These are phyloP conservation scores for Littorina saxatilis DNA, from an alignment of 1,140 invertebrate genomes.

Conservation along the genomic window DNA sequence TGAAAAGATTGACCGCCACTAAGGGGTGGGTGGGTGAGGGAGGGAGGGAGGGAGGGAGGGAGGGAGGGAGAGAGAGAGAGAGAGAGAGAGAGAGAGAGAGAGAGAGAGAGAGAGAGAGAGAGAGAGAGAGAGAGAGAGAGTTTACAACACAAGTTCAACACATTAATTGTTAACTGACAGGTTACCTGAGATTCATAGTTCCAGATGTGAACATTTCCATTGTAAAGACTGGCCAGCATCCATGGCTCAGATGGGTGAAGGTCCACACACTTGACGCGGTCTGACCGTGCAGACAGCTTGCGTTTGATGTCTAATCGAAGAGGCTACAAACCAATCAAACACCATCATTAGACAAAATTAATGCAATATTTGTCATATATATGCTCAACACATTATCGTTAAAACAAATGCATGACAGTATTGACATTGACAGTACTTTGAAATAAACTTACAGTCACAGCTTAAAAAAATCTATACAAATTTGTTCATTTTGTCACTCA, in stretches of 20 bases:
- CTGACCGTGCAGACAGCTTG: conserved; percentile 96
- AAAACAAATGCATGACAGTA: background rate
- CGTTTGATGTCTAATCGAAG: conserved; percentile 98
- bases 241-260: conserved; percentile 98
- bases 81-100: background rate
- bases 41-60: background rate
- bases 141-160: too few species aligned
- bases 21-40: too few species aligned
- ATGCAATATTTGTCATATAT: background rate
- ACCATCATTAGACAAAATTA: background rate
- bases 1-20: too few species aligned
- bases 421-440: background rate
- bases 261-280: conserved; percentile 98
- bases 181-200: conserved; percentile 93
- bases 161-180: background rate
- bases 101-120: background rate
- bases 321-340: conserved; percentile 79
- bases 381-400: background rate
- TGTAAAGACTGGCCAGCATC: conserved; percentile 98
- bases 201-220: conserved; percentile 99
- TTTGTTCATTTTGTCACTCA: background rate
- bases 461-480: background rate
- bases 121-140: background rate
- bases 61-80: background rate
- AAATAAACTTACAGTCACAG: background rate